These are phyloP conservation scores for Uromys caudimaculatus DNA, from an alignment of 2,797 vertebrate species.

Conservation along the genomic window DNA sequence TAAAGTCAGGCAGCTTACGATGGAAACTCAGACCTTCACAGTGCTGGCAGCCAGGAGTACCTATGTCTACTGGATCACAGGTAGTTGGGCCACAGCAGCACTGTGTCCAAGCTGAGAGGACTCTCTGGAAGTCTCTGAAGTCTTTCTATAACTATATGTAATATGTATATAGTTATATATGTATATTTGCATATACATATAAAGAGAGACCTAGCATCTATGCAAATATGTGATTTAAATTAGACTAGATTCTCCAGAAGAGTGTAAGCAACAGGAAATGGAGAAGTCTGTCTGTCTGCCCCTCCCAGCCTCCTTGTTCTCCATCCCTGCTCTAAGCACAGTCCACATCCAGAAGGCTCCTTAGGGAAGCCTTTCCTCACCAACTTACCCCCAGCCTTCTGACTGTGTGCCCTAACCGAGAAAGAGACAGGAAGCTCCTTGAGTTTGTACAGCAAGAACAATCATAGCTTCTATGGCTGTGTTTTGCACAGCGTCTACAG, in stretches of 20 bases:
- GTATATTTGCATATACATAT: background rate
- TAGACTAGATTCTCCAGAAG: background rate
- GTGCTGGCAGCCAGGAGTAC: background rate
- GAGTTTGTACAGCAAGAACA: background rate
- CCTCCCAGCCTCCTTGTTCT: too few species aligned
- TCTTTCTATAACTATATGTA: background rate
- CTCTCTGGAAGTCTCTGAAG: background rate
- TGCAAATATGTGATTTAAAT: background rate
- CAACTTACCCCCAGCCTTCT: background rate
- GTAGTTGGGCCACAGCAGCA: background rate
- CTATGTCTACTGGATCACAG: rapidly evolving
- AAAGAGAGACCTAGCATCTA: background rate
- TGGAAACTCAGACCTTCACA: background rate
- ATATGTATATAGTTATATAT: background rate
- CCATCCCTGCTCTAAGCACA: background rate
- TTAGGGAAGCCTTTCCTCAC: too few species aligned
- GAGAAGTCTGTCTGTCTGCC: background rate
- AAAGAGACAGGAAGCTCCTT: background rate
- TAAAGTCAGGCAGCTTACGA: background rate
- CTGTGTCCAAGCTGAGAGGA: rapidly evolving
- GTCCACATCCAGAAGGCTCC: background rate
- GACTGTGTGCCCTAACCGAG: rapidly evolving
- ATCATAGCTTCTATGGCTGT: rapidly evolving
- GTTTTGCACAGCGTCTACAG: rapidly evolving
- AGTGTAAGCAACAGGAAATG: background rate